Evolutionary conservation across 53 echinoderm and acorn worm genomes (phyloP).

Genomic region (Antedon mediterranea): DNA sequence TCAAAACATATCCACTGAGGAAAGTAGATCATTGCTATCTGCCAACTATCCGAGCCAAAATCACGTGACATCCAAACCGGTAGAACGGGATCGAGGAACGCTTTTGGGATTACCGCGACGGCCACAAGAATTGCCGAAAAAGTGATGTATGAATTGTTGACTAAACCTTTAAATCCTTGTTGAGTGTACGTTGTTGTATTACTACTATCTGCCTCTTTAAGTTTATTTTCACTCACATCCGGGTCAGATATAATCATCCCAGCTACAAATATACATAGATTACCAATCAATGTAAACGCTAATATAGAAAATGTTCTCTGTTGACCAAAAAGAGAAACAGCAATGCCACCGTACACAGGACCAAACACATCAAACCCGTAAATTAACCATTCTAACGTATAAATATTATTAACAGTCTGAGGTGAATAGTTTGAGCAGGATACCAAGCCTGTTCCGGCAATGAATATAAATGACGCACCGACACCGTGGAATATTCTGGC

Average conservation of each 20-base stretch:
- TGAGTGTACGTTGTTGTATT: background rate
- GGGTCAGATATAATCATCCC: background rate
- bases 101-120: background rate
- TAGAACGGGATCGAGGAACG: background rate
- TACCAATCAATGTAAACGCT: background rate
- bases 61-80: background rate
- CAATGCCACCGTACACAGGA: background rate
- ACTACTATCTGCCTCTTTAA: background rate
- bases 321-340: background rate
- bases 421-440: constrained; percentile 1
- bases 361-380: background rate
- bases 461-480: background rate
- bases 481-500: background rate
- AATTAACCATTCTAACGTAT: background rate
- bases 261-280: background rate
- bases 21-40: background rate
- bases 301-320: background rate
- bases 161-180: background rate
- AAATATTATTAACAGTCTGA: background rate
- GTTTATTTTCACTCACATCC: background rate
- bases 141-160: background rate
- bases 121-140: background rate
- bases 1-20: background rate
- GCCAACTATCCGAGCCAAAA: background rate
- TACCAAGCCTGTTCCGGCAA: background rate